Conservation (phyloP, 2,888 invertebrate species). For the Epinotia bilunana region DNA sequence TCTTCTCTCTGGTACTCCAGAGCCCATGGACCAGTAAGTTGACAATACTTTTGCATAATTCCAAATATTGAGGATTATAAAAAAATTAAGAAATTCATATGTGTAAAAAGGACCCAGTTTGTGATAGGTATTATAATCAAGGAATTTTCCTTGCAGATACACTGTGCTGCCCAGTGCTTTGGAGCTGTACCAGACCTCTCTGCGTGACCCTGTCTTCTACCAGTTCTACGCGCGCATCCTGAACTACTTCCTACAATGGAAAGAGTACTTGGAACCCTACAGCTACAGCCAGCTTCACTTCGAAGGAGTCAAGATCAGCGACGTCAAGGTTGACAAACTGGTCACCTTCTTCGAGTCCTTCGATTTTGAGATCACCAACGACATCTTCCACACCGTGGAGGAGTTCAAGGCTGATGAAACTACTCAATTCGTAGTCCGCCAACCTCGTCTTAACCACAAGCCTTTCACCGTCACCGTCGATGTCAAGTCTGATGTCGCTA, state of each 20-base stretch:
- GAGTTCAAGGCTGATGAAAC: conserved; percentile 67
- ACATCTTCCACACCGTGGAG: conserved; percentile 64
- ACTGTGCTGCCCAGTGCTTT: conserved; percentile 80
- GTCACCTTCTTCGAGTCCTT: conserved; percentile 85
- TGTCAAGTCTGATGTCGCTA: conserved; percentile 70
- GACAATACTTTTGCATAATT: too few species aligned
- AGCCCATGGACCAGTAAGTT: conserved; percentile 62
- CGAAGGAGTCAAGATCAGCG: conserved; percentile 81
- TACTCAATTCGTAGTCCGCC: conserved; percentile 83
- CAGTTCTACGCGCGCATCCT: conserved; percentile 82
- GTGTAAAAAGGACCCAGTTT: too few species aligned
- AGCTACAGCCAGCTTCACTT: conserved; percentile 76
- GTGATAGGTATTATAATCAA: neutral
- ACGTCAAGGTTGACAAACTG: conserved; percentile 81
- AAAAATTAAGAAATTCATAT: neutral
- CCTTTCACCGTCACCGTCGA: conserved; percentile 77
- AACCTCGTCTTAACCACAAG: conserved; percentile 86
- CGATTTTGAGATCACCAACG: conserved; percentile 68
- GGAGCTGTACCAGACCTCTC: conserved; percentile 80
- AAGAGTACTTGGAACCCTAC: conserved; percentile 79
- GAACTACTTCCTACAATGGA: conserved; percentile 79
- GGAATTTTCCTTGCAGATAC: conserved; percentile 59
- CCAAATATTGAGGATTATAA: too few species aligned
- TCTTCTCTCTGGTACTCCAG: conserved; percentile 65
- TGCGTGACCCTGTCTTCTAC: conserved; percentile 87